A percentile compares a stretch with the other conserved stretches of the same genome.
phyloP scores from a whole-genome alignment of 2,113 vertebrate species.

The Phainopepla nitens region DNA sequence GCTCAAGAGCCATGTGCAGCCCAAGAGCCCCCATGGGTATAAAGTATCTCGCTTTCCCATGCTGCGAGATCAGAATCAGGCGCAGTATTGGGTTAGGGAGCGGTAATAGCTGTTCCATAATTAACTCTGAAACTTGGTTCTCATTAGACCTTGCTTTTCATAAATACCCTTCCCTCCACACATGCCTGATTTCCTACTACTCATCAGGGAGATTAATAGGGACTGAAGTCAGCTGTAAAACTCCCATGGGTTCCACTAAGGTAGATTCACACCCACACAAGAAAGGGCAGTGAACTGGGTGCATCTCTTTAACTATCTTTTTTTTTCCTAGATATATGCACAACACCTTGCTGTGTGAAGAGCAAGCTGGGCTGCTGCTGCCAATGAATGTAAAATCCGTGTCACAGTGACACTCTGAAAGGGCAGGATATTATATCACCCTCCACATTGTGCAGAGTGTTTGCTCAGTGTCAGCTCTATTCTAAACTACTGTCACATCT shows the following conservation, averaged over 20 bases:
- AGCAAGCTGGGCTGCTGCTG: background rate
- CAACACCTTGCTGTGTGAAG: background rate
- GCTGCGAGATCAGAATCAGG: constrained; percentile 41
- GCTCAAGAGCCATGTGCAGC: constrained; percentile 55
- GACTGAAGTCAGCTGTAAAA: constrained; percentile 18
- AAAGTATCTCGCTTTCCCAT: constrained; percentile 51
- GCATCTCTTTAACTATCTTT: background rate
- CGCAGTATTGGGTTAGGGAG: constrained; percentile 22
- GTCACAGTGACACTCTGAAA: constrained; percentile 46
- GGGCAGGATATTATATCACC: constrained; percentile 53
- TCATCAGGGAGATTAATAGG: constrained; percentile 24
- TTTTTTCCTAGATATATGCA: constrained; percentile 37
- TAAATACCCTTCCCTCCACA: constrained; percentile 44
- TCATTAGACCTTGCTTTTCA: constrained; percentile 61
- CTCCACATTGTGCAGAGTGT: constrained; percentile 27
- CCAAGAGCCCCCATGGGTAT: constrained; percentile 61
- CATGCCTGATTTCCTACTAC: constrained; percentile 55
- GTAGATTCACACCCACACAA: constrained; percentile 33
- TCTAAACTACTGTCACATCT: constrained; percentile 40
- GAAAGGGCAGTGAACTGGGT: background rate
- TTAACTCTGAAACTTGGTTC: constrained; percentile 55
- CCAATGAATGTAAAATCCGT: constrained; percentile 61
- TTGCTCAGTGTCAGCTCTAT: constrained; percentile 40
- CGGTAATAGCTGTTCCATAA: constrained; percentile 53
- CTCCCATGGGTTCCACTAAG: constrained; percentile 12